Conservation (phyloP, 1,140 invertebrate genomes). For the Neuroterus valhalla region DNA sequence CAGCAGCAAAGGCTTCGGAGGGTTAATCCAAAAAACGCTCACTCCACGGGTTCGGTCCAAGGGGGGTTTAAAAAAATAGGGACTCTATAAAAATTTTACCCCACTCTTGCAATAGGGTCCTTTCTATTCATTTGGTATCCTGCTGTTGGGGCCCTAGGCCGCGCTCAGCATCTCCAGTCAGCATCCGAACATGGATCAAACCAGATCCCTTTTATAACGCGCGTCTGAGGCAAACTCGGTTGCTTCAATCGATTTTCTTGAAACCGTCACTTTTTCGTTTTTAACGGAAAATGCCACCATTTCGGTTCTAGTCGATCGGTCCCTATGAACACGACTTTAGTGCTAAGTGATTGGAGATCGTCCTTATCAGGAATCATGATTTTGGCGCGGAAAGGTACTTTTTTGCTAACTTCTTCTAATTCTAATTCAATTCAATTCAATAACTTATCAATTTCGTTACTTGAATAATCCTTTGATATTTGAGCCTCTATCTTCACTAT, state of each 20-base stretch:
- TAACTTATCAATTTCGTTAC: too few species aligned
- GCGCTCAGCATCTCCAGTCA: conserved; percentile 65
- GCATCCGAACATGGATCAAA: conserved; percentile 72
- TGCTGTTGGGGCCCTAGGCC: conserved; percentile 58
- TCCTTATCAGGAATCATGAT: conserved; percentile 4
- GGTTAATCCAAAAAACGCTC: conserved; percentile 67
- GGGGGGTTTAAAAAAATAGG: conserved; percentile 54
- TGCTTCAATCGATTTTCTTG: conserved; percentile 6
- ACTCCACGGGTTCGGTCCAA: conserved; percentile 55
- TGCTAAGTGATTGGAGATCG: conserved; percentile 9
- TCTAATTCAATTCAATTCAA: too few species aligned
- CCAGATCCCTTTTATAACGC: conserved; percentile 49
- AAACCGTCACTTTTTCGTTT: conserved; percentile 1
- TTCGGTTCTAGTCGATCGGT: conserved; percentile 19
- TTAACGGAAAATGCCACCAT: conserved; percentile 44
- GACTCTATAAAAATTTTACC: conserved; percentile 65
- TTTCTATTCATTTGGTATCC: conserved; percentile 75
- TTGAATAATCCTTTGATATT: too few species aligned
- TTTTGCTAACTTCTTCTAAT: not conserved
- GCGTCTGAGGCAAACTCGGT: conserved; percentile 30
- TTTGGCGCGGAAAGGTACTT: conserved; percentile 1
- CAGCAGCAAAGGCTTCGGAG: conserved; percentile 36
- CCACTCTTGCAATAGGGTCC: conserved; percentile 60
- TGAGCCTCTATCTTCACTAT: too few species aligned
- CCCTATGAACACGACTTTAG: not conserved